These are phyloP conservation scores for Passer domesticus DNA, from an alignment of 2,113 vertebrate species.

Conservation along the genomic window DNA sequence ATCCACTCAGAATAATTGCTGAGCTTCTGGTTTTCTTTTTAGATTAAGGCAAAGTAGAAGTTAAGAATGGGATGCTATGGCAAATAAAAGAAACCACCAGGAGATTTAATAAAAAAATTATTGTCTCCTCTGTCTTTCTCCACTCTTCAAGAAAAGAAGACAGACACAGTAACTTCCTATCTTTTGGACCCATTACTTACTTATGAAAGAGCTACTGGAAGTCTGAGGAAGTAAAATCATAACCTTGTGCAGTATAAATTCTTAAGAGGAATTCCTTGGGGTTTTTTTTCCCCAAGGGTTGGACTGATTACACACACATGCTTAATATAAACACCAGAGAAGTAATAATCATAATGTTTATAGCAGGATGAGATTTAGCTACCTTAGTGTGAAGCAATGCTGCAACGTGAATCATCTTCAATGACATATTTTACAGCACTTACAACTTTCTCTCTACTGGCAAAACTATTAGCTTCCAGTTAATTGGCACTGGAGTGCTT, in stretches of 20 bases:
- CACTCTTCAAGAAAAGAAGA: not conserved
- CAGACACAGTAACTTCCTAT: not conserved
- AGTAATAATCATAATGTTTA: not conserved
- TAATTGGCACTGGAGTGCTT: not conserved
- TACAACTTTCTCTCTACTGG: not conserved
- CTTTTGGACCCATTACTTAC: not conserved
- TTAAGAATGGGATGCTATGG: not conserved
- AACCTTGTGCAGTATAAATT: not conserved
- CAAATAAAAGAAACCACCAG: not conserved
- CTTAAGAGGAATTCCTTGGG: not conserved
- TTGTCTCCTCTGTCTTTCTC: not conserved
- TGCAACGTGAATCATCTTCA: not conserved
- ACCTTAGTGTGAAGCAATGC: not conserved
- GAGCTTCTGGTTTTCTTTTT: not conserved
- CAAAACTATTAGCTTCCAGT: not conserved
- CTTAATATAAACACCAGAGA: not conserved
- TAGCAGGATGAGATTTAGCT: not conserved
- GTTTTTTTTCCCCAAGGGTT: rapidly evolving
- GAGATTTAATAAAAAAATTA: not conserved
- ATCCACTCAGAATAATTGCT: not conserved
- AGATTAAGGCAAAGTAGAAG: not conserved
- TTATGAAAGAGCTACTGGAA: not conserved
- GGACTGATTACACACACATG: not conserved
- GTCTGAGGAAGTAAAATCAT: not conserved
- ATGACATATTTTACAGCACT: not conserved